These are phyloP conservation scores for Anas flavirostris DNA, from an alignment of 2,797 vertebrate genomes.

Conservation along the genomic window DNA sequence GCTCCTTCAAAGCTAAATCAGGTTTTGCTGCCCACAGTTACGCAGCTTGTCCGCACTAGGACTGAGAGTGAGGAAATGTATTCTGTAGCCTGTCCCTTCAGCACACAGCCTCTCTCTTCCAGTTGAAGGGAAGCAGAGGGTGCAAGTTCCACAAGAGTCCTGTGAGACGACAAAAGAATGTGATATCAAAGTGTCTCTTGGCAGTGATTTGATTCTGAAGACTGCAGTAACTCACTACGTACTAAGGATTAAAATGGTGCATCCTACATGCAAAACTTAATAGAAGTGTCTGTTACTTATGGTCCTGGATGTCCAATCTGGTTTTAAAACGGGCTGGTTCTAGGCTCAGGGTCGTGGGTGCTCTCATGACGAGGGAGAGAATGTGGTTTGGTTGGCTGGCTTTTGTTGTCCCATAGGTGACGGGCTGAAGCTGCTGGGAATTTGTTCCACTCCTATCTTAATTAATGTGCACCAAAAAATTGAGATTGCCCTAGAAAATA, in stretches of 20 bases:
- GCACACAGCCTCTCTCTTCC: neutral
- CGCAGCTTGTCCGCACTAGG: neutral
- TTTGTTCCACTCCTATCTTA: accelerated
- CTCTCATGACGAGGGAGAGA: accelerated
- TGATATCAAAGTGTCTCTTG: accelerated
- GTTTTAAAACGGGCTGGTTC: no score
- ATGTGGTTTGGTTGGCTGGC: accelerated
- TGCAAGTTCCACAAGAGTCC: accelerated
- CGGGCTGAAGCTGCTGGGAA: neutral
- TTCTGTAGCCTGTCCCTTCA: neutral
- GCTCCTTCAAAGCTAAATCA: neutral
- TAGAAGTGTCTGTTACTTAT: neutral
- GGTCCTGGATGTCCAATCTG: neutral
- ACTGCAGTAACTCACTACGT: neutral
- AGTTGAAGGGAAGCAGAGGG: neutral
- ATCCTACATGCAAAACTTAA: neutral
- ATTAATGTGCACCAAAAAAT: accelerated
- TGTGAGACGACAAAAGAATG: accelerated
- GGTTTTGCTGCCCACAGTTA: neutral
- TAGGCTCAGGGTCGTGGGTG: neutral
- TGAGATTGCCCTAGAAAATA: no score
- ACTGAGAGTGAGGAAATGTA: neutral
- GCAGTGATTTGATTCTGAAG: neutral
- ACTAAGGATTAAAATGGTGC: neutral
- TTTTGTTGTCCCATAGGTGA: neutral